A percentile compares a stretch with the other conserved stretches of the same genome.
These are phyloP conservation scores for Trinorchestia longiramus DNA, from an alignment of 1,140 invertebrate genomes.

Conservation along the genomic window DNA sequence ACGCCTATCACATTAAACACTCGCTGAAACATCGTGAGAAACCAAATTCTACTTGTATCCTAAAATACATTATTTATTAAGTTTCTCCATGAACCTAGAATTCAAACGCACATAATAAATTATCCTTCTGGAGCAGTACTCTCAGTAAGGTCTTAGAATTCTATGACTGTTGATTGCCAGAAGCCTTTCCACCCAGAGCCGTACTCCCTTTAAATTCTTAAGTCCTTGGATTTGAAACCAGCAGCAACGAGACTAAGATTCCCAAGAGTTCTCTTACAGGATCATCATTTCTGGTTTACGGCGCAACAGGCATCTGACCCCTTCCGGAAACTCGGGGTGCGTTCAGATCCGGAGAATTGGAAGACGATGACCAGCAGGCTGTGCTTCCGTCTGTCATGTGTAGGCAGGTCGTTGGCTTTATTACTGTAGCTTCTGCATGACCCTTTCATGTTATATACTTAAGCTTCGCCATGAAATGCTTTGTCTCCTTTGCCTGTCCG, in stretches of 20 bases:
- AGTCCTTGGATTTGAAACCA: background rate
- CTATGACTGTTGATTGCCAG: background rate
- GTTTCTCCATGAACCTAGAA: background rate
- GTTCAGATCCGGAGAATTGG: background rate
- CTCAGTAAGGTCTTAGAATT: background rate
- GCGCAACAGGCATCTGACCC: conserved; percentile 10
- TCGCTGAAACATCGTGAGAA: too few species aligned
- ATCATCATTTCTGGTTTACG: conserved; percentile 37
- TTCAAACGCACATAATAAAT: background rate
- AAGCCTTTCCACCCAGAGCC: background rate
- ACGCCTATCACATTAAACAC: too few species aligned
- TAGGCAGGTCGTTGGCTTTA: background rate
- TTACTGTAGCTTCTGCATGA: background rate
- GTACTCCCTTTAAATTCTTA: background rate
- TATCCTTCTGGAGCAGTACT: background rate
- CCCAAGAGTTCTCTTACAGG: background rate
- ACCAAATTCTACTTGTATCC: too few species aligned
- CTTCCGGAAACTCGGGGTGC: conserved; percentile 12
- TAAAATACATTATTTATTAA: too few species aligned
- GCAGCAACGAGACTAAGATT: conserved; percentile 2
- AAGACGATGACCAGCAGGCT: background rate
- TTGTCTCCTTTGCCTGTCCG: too few species aligned
- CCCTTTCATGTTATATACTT: background rate
- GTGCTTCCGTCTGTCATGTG: background rate
- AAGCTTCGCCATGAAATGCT: too few species aligned